Evolutionary conservation across 2,113 vertebrate species (phyloP).

Genomic region (Hippocampus abdominalis): DNA sequence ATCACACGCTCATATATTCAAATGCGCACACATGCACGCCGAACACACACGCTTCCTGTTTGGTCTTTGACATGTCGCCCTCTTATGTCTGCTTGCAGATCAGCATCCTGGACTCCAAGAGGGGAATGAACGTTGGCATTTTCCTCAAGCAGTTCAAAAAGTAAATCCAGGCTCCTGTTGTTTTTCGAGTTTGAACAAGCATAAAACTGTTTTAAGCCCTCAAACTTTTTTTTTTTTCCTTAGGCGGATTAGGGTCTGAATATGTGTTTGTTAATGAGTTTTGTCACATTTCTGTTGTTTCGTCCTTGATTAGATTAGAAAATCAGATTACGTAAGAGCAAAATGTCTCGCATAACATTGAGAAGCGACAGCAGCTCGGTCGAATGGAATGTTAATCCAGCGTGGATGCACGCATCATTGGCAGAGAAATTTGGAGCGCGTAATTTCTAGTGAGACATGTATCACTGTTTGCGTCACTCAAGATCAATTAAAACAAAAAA

Average conservation of each 20-base stretch:
- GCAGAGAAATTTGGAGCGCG: neutral
- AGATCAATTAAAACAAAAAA: neutral
- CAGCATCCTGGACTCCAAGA: constrained; percentile 91
- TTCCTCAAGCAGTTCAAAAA: constrained; percentile 98
- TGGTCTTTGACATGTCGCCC: neutral
- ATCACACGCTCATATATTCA: no score
- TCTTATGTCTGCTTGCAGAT: constrained; percentile 64
- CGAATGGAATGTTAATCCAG: constrained; percentile 5
- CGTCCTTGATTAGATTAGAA: constrained; percentile 18
- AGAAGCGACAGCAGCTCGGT: no score
- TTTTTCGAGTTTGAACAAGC: neutral
- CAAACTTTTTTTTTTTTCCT: neutral
- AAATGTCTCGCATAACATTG: neutral
- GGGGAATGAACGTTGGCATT: constrained; percentile 96
- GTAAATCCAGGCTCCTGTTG: constrained; percentile 71
- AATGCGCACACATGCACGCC: neutral
- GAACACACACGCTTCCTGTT: neutral
- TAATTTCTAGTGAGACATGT: no score
- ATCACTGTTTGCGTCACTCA: neutral
- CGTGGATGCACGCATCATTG: neutral
- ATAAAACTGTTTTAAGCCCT: no score
- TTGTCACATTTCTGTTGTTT: constrained; percentile 18
- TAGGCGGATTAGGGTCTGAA: constrained; percentile 19
- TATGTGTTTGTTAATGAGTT: constrained; percentile 20
- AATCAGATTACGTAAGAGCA: constrained; percentile 10